phyloP scores from a whole-genome alignment of 2,888 invertebrate genomes.

The Yponomeuta evonymella region DNA sequence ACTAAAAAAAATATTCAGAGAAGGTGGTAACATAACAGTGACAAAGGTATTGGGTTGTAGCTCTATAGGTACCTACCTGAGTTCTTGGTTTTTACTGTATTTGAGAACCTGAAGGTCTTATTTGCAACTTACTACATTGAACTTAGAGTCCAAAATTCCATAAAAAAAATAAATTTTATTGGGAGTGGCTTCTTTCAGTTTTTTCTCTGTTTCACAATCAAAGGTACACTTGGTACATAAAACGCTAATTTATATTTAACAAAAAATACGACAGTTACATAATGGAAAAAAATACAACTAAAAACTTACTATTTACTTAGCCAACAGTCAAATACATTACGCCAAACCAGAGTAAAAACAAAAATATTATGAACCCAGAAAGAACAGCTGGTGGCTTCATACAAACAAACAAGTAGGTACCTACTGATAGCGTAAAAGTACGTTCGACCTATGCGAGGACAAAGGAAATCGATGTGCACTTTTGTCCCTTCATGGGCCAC shows the following conservation, averaged over 20 bases:
- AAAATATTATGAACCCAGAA: not conserved
- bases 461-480: conserved; percentile 69
- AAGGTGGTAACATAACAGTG: too few species aligned
- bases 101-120: not conserved
- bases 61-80: too few species aligned
- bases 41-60: too few species aligned
- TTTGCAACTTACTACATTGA: not conserved
- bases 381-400: conserved; percentile 48
- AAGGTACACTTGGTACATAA: not conserved
- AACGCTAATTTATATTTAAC: not conserved
- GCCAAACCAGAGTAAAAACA: not conserved
- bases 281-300: not conserved
- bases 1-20: not conserved
- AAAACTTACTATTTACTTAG: not conserved
- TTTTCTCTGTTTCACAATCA: not conserved
- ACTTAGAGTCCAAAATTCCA: not conserved
- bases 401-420: conserved; percentile 25
- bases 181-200: not conserved
- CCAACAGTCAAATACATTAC: not conserved
- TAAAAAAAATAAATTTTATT: not conserved
- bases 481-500: conserved; percentile 10
- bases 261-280: not conserved
- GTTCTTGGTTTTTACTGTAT: not conserved
- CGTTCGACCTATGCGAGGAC: conserved; percentile 53
- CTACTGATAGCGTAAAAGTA: conserved; percentile 23